A percentile compares a stretch with the other conserved stretches of the same genome.
Evolutionary conservation across 2,888 invertebrate genomes (phyloP).

Genomic region (Drosophila meridionalis): DNA sequence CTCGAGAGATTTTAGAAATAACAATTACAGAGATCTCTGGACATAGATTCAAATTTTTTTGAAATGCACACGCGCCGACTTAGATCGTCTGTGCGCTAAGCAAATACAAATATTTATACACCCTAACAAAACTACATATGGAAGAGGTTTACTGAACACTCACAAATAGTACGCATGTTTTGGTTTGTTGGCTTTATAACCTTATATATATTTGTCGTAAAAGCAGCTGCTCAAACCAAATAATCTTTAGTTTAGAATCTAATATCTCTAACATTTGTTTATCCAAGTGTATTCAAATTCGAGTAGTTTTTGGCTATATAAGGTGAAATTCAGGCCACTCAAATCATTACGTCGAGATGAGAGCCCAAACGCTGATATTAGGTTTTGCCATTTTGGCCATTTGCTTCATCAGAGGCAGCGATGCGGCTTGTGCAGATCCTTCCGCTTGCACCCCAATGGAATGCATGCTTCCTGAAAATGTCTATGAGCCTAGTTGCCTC

Average conservation of each 20-base stretch:
- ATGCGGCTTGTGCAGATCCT: background rate
- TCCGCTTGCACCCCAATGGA: rapidly evolving
- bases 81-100: background rate
- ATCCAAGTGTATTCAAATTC: too few relatives aligned
- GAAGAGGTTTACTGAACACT: background rate
- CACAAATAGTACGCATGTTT: background rate
- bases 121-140: background rate
- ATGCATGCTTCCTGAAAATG: rapidly evolving
- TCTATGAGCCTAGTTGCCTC: rapidly evolving
- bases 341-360: background rate
- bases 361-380: background rate
- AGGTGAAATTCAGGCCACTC: background rate
- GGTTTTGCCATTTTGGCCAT: slow-evolving; percentile 4
- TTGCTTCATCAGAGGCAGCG: background rate
- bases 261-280: background rate
- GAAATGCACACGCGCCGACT: too few relatives aligned
- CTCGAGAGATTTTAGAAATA: too few relatives aligned
- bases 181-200: background rate
- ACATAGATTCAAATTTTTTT: too few relatives aligned
- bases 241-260: background rate
- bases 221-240: background rate
- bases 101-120: background rate
- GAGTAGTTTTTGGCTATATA: background rate
- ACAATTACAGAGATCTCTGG: too few relatives aligned
- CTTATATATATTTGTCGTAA: background rate